Conservation (phyloP, 2,113 vertebrate genomes). For the Rallus limicola region DNA sequence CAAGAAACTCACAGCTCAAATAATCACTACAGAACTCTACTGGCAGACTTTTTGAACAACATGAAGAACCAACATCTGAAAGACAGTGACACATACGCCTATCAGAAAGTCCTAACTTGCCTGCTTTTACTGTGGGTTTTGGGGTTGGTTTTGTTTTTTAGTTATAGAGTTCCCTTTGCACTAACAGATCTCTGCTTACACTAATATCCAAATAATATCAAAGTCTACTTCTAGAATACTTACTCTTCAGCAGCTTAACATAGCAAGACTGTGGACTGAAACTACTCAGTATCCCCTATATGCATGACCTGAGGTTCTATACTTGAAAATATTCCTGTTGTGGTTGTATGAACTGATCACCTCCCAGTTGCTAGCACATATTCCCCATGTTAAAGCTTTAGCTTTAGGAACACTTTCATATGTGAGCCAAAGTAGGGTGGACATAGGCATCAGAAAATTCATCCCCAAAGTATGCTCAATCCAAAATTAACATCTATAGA, state of each 20-base stretch:
- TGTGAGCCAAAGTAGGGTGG: rapidly evolving
- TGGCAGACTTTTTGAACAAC: not conserved
- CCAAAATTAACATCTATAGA: not conserved
- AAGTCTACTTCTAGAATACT: not conserved
- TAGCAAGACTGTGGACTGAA: not conserved
- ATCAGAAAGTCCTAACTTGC: not conserved
- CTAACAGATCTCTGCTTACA: not conserved
- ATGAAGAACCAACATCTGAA: not conserved
- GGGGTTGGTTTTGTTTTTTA: too few species aligned
- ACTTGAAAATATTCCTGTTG: not conserved
- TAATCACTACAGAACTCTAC: not conserved
- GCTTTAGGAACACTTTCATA: not conserved
- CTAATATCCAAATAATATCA: not conserved
- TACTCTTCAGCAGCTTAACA: not conserved
- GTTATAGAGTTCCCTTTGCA: not conserved
- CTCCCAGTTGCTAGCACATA: not conserved
- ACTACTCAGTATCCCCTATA: not conserved
- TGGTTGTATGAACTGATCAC: not conserved
- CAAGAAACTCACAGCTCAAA: not conserved
- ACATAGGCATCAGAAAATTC: not conserved
- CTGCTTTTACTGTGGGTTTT: not conserved
- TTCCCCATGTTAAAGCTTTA: rapidly evolving
- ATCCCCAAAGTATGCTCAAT: not conserved
- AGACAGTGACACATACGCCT: not conserved
- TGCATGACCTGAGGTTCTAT: not conserved